These are phyloP conservation scores for Zaprionus tsacasi DNA, from an alignment of 1,140 invertebrate species.

Conservation along the genomic window DNA sequence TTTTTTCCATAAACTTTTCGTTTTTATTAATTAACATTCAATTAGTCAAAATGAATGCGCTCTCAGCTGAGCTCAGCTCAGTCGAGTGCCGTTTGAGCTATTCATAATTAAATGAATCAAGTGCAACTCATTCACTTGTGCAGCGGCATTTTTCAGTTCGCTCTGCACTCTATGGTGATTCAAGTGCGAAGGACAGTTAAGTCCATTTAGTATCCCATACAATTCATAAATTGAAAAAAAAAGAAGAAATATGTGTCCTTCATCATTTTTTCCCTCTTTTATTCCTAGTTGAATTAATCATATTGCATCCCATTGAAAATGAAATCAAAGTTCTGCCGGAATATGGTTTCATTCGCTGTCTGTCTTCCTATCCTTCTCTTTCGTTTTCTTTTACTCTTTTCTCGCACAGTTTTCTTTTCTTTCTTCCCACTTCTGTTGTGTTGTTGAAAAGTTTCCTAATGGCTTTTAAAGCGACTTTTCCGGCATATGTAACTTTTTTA, in stretches of 20 bases:
- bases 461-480: not conserved
- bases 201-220: not conserved
- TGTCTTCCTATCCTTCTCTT: not conserved
- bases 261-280: conserved; percentile 13
- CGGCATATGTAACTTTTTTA: conserved; percentile 21
- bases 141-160: not conserved
- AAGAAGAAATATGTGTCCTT: not conserved
- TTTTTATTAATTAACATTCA: conserved; percentile 75
- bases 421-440: not conserved
- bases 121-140: conserved; percentile 17
- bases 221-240: not conserved
- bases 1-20: conserved; percentile 12
- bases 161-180: not conserved
- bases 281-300: not conserved
- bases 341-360: conserved; percentile 29
- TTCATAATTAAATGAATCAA: conserved; percentile 48
- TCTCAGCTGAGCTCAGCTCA: conserved; percentile 11
- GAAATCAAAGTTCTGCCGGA: conserved; percentile 55
- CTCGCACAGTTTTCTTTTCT: conserved; percentile 1
- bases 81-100: conserved; percentile 56
- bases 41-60: conserved; percentile 60
- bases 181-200: conserved; percentile 5
- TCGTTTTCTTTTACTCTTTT: not conserved
- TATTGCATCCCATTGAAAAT: conserved; percentile 44
- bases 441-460: conserved; percentile 13